These are phyloP conservation scores for Sinelater perroti DNA, from an alignment of 2,888 invertebrate species.

Conservation along the genomic window DNA sequence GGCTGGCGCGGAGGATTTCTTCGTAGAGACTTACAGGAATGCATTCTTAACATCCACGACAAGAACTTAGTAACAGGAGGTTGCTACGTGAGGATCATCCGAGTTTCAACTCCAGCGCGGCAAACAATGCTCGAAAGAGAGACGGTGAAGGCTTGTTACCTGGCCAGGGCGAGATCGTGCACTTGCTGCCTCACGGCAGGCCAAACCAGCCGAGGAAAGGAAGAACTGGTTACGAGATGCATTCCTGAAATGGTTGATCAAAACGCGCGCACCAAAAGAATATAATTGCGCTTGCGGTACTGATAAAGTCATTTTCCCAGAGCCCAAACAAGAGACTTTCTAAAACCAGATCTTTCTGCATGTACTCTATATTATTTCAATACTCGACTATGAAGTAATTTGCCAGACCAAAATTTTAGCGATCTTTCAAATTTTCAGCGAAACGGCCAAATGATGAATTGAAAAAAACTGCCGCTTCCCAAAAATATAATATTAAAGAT, in stretches of 20 bases:
- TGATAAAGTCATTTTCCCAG: no score
- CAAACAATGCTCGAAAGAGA: constrained; percentile 24
- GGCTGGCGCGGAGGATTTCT: constrained; percentile 5
- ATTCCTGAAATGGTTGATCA: constrained; percentile 17
- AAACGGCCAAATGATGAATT: no score
- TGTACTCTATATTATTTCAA: no score
- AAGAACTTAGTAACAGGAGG: constrained; percentile 28
- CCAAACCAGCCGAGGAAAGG: constrained; percentile 20
- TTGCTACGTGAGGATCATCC: constrained; percentile 24
- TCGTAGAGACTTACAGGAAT: constrained; percentile 24
- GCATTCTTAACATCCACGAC: constrained; percentile 26
- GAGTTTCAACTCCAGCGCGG: no score
- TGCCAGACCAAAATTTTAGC: no score
- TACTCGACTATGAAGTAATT: no score
- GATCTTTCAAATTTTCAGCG: no score
- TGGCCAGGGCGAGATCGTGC: constrained; percentile 21
- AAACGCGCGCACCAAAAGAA: constrained; percentile 7
- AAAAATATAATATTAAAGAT: no score
- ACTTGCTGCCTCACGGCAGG: constrained; percentile 18
- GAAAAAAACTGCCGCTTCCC: no score
- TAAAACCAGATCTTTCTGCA: no score
- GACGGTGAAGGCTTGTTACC: constrained; percentile 20
- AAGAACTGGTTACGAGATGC: constrained; percentile 19
- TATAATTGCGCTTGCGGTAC: no score
- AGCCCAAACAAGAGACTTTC: no score